These are phyloP conservation scores for Osedax frankpressi DNA, from an alignment of 2,888 invertebrate genomes.

Conservation along the genomic window DNA sequence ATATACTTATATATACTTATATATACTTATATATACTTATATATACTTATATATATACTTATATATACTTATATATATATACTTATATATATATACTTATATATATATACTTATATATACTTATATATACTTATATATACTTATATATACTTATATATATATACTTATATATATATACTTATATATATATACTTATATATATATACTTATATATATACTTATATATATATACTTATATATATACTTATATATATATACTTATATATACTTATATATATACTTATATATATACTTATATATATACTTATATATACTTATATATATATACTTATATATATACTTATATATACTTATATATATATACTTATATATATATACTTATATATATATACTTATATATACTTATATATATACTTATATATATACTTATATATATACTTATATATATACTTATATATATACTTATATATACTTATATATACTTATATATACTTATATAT, in stretches of 20 bases:
- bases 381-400: conserved; percentile 8
- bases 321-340: conserved; percentile 11
- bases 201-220: conserved; percentile 3
- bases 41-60: conserved; percentile 2
- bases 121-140: not conserved
- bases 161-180: not conserved
- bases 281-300: conserved; percentile 11
- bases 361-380: conserved; percentile 5
- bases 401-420: conserved; percentile 4
- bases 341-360: conserved; percentile 12
- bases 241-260: conserved; percentile 10
- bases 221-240: conserved; percentile 10
- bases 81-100: not conserved
- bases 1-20: not conserved
- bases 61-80: conserved; percentile 6
- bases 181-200: conserved; percentile 7
- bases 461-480: conserved; percentile 11
- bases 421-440: conserved; percentile 11
- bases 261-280: conserved; percentile 6
- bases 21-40: not conserved
- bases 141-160: not conserved
- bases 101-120: not conserved
- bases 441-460: conserved; percentile 13
- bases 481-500: conserved; percentile 10
- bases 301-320: conserved; percentile 11